These are phyloP conservation scores for Saguinus imperator DNA, from an alignment of 2,113 vertebrate species.

Conservation along the genomic window DNA sequence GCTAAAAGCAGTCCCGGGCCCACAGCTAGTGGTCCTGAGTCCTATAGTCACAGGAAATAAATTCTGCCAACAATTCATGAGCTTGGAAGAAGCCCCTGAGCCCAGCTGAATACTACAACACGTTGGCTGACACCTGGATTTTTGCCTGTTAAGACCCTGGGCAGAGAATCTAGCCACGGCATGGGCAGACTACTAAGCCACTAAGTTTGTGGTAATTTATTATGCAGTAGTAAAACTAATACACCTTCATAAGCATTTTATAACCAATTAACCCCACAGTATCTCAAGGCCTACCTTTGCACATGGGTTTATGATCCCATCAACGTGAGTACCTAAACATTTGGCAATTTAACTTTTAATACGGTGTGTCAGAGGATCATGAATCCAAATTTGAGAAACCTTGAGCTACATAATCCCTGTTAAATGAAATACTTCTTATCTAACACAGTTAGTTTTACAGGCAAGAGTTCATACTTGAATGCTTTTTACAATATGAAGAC, in stretches of 20 bases:
- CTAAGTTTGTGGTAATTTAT: neutral
- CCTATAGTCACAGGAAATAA: neutral
- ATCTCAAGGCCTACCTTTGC: neutral
- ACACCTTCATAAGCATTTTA: neutral
- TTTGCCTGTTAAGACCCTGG: neutral
- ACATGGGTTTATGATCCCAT: neutral
- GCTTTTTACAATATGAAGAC: conserved; percentile 48
- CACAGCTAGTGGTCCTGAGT: neutral
- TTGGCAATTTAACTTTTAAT: conserved; percentile 11
- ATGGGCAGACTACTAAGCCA: neutral
- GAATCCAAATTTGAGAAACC: conserved; percentile 51
- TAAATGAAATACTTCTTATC: conserved; percentile 52
- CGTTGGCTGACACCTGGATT: neutral
- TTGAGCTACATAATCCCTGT: conserved; percentile 50
- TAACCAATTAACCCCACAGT: neutral
- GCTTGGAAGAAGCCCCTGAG: neutral
- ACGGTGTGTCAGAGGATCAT: conserved; percentile 12
- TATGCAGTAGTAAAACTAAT: neutral
- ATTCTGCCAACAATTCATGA: neutral
- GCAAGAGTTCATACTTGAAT: conserved; percentile 49
- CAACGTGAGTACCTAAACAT: neutral
- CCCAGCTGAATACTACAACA: neutral
- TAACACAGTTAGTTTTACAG: conserved; percentile 46
- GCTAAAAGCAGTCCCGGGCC: neutral
- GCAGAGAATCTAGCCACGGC: neutral